phyloP scores from a whole-genome alignment of 2,113 vertebrate genomes.

The Pollachius pollachius region DNA sequence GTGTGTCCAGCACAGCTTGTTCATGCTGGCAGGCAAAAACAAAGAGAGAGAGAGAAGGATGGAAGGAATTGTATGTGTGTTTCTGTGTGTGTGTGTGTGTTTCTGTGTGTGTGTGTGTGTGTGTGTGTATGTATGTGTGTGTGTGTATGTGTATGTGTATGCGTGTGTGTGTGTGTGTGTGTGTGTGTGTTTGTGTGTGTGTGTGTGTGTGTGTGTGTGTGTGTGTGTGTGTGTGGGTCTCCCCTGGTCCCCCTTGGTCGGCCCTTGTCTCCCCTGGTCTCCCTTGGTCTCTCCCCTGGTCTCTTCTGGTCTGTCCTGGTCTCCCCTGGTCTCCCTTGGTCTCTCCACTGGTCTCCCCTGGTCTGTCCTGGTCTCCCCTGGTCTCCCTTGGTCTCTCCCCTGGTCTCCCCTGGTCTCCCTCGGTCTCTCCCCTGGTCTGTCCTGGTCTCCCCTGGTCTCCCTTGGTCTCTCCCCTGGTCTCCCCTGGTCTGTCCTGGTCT shows the following conservation, averaged over 20 bases:
- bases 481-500: no score
- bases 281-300: no score
- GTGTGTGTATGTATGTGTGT: background rate
- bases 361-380: no score
- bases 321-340: no score
- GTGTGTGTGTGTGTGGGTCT: no score
- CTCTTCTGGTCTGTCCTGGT: no score
- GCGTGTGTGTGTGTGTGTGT: background rate
- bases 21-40: conserved; percentile 61
- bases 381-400: conserved; percentile 28
- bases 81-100: background rate
- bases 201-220: no score
- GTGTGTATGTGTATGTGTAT: background rate
- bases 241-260: no score
- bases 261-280: no score
- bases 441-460: no score
- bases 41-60: conserved; percentile 20
- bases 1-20: conserved; percentile 59
- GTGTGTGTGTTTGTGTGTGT: background rate
- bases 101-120: background rate
- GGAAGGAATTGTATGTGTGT: conserved; percentile 1
- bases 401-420: conserved; percentile 40
- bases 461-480: no score
- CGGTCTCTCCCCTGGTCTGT: conserved; percentile 35
- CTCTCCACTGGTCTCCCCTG: no score